Evolutionary conservation across 2,797 vertebrate species (phyloP).

Genomic region (Oceanodroma leucorhoa): DNA sequence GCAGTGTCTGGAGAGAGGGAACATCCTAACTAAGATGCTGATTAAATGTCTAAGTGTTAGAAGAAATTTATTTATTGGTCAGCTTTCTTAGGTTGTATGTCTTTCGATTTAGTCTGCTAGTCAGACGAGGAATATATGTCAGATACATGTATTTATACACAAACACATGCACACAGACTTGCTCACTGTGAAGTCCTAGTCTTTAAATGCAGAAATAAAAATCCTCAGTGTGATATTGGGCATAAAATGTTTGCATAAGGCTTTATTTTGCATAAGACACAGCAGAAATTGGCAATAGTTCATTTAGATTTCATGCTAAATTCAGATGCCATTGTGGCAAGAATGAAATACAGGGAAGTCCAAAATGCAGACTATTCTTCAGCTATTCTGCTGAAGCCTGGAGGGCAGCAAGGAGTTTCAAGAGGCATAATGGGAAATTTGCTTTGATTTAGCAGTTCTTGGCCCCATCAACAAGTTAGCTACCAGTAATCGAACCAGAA

Average conservation of each 20-base stretch:
- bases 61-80: neutral
- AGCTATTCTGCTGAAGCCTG: neutral
- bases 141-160: neutral
- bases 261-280: neutral
- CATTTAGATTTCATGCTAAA: neutral
- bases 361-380: neutral
- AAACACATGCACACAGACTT: fast-evolving
- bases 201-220: neutral
- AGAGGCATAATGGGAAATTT: neutral
- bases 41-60: neutral
- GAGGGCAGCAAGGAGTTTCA: neutral
- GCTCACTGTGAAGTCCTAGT: neutral
- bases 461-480: neutral
- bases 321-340: neutral
- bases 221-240: neutral
- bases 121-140: neutral
- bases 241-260: neutral
- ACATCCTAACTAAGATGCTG: neutral
- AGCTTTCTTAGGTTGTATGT: neutral
- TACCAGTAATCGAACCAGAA: neutral
- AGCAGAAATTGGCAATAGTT: neutral
- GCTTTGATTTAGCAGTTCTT: neutral
- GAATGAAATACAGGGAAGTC: neutral
- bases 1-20: neutral
- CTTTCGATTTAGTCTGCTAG: neutral